Evolutionary conservation across 2,113 vertebrate species (phyloP).

Genomic region (Rostratula benghalensis): DNA sequence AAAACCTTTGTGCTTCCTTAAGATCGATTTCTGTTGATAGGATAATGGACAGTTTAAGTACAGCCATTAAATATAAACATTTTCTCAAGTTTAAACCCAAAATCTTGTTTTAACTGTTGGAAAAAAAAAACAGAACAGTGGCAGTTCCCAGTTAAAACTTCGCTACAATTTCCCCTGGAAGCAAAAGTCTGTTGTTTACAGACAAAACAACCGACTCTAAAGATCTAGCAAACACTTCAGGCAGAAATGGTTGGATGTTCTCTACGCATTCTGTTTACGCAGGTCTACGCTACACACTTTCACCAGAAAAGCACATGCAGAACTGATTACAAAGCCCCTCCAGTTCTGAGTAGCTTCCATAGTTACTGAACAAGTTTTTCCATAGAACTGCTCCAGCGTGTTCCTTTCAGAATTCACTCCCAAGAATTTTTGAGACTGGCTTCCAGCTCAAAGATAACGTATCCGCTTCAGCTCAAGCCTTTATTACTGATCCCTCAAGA

Average conservation of each 20-base stretch:
- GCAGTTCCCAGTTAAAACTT: background rate
- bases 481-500: background rate
- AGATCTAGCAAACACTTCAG: background rate
- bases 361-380: background rate
- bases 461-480: background rate
- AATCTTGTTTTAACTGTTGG: background rate
- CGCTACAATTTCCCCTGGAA: background rate
- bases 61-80: background rate
- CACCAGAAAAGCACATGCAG: background rate
- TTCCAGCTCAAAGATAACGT: background rate
- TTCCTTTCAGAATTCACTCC: background rate
- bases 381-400: background rate
- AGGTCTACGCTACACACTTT: accelerated
- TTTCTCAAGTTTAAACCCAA: background rate
- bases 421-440: background rate
- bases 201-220: background rate
- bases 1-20: constrained; percentile 99
- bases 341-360: background rate
- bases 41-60: background rate
- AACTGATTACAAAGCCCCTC: background rate
- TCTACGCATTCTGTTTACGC: accelerated
- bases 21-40: constrained; percentile 90
- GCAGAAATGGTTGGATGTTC: background rate
- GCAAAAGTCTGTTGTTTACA: background rate
- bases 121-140: background rate